Base-by-base conservation (phyloP, 2,888 invertebrate genomes). In the Agrotis clavis region DNA sequence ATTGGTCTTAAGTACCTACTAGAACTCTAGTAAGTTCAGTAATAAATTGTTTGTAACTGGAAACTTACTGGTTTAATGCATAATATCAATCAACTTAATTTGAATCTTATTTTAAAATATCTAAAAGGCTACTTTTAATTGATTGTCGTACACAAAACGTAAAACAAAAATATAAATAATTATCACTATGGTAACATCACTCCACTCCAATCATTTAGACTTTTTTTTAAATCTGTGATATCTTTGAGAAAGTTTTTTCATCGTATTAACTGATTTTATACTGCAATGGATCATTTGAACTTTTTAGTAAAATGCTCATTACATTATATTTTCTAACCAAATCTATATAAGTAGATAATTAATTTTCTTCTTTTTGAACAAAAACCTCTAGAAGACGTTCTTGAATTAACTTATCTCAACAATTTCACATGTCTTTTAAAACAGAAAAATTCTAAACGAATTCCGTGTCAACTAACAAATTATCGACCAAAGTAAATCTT, bases 401-500 rank as follows among this genome's bases (percentile, higher is more conserved):
- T 51, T 14, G 21, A 7, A 1, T 21, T 21, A 19, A 65, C 60
- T 66, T 51, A 54, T 67, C 79, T 62, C 57, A 71, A 66, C 3
- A 54, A 79, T 59, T 79, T 60, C 82, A 71, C 56, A 50, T 54
- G n/a, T 19, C 16, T 11, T 47, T 6, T 0, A 63, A 61, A 6
- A 63, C 56, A 61, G 19, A 30, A 14, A 56, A 45, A 54, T 19
- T 63, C 59, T 51, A 82, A 63, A 66, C 54, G n/a, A 56, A 59
- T 53, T 47, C 25, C 25, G 67, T 16, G 47, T 56, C 41, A 51
- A 35, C 16, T 41, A 54, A 45, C 30, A 19, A 76, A 69, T 73
- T 60, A 69, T 14, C n/a, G 82, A 81, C 47, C 71, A 53, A 78
- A 68, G 60, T n/a, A 71, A 71, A 78, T 71, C 65, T 66, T 74